A percentile compares a stretch with the other conserved stretches of the same genome.
phyloP scores from a whole-genome alignment of 2,113 vertebrate species.

The Podarcis muralis region DNA sequence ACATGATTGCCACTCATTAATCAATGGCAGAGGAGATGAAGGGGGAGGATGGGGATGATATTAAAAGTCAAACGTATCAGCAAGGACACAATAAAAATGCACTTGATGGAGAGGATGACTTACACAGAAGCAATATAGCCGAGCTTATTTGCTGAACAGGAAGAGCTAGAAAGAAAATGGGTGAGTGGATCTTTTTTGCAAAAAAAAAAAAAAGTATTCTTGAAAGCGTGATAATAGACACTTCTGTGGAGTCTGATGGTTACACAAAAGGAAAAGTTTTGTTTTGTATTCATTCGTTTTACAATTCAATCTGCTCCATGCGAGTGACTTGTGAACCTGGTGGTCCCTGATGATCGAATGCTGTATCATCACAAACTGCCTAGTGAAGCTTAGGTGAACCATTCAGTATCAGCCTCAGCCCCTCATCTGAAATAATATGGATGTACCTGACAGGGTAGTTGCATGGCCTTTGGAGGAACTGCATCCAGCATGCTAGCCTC shows the following conservation, averaged over 20 bases:
- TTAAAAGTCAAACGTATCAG: slow-evolving; percentile 13
- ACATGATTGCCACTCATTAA: neutral
- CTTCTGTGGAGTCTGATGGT: neutral
- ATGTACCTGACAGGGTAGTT: too few relatives aligned
- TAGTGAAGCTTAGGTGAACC: neutral
- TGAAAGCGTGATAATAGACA: neutral
- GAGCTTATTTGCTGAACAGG: neutral
- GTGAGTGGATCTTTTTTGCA: too few relatives aligned
- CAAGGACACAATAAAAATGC: neutral
- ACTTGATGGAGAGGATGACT: neutral
- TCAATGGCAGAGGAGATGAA: neutral
- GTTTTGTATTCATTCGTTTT: neutral
- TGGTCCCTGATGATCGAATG: too few relatives aligned
- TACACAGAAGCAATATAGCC: neutral
- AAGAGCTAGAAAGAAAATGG: neutral
- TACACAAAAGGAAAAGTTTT: neutral
- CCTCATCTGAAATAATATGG: too few relatives aligned
- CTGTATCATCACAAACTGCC: neutral
- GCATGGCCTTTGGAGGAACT: too few relatives aligned
- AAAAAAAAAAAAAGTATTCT: neutral
- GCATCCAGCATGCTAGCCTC: too few relatives aligned
- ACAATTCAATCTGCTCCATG: neutral
- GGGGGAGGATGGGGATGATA: neutral
- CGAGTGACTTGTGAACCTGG: neutral
- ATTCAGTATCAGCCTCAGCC: neutral